A percentile compares a stretch with the other conserved stretches of the same genome.
Evolutionary conservation across 1,140 invertebrate genomes (phyloP).

Genomic region (Capitella teleta): DNA sequence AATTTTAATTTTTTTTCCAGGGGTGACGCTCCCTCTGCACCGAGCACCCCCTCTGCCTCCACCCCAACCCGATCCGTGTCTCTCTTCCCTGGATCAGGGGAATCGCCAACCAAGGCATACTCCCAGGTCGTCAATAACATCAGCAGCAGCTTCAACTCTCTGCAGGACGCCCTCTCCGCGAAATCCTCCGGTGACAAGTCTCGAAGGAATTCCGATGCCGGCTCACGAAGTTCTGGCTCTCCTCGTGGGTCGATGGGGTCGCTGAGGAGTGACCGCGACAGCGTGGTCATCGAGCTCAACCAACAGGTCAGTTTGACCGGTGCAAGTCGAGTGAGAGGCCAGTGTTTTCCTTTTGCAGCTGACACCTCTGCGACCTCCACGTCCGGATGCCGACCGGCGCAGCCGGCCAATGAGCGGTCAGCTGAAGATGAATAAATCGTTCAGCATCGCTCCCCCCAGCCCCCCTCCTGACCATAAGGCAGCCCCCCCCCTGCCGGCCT

Average conservation of each 20-base stretch:
- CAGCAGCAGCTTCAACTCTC: too few relatives aligned
- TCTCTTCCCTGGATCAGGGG: background rate
- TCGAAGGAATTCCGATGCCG: background rate
- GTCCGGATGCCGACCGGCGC: slow-evolving; percentile 8
- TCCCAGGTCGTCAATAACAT: too few relatives aligned
- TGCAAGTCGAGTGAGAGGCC: background rate
- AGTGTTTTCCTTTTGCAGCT: slow-evolving; percentile 4
- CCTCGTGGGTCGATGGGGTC: background rate
- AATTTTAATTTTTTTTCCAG: too few relatives aligned
- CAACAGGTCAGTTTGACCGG: slow-evolving; percentile 1
- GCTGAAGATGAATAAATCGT: too few relatives aligned
- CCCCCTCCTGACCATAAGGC: too few relatives aligned
- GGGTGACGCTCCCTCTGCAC: too few relatives aligned
- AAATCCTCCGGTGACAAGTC: background rate
- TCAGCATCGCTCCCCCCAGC: too few relatives aligned
- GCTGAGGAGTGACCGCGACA: slow-evolving; percentile 8
- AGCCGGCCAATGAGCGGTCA: slow-evolving; percentile 8
- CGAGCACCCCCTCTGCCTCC: too few relatives aligned
- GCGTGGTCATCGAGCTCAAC: slow-evolving; percentile 12
- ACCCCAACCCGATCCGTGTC: background rate
- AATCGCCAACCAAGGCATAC: background rate
- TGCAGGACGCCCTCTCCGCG: background rate
- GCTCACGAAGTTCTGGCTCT: background rate
- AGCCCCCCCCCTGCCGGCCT: too few relatives aligned
- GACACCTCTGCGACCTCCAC: slow-evolving; percentile 10